These are phyloP conservation scores for Enteromius treurensis DNA, from an alignment of 2,797 vertebrate genomes.

Conservation along the genomic window DNA sequence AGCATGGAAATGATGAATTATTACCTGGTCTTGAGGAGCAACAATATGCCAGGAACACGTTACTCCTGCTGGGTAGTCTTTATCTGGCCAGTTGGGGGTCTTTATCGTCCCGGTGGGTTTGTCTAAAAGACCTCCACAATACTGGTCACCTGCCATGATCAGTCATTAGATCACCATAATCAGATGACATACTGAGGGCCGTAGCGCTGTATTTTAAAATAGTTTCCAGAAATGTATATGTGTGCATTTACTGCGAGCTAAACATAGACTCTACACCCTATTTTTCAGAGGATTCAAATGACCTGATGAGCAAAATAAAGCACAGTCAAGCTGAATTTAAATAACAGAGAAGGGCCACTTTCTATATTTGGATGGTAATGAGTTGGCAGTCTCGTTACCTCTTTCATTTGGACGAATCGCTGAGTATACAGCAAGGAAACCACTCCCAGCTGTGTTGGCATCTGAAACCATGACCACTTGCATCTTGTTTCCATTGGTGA, in stretches of 20 bases:
- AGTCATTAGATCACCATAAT: not conserved
- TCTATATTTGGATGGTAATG: constrained; percentile 48
- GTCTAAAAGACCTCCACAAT: constrained; percentile 85
- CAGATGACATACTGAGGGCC: not conserved
- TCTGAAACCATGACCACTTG: constrained; percentile 87
- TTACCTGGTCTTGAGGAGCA: constrained; percentile 84
- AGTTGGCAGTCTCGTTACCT: constrained; percentile 71
- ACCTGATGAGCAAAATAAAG: constrained; percentile 15
- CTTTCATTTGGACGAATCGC: constrained; percentile 81
- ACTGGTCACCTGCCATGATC: constrained; percentile 76
- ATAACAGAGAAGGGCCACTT: constrained; percentile 20
- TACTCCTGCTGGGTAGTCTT: constrained; percentile 85
- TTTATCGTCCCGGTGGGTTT: constrained; percentile 82
- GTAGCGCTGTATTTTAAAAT: not conserved
- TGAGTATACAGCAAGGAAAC: constrained; percentile 84
- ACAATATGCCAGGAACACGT: constrained; percentile 86
- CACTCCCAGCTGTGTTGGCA: constrained; percentile 85
- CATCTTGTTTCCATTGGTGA: constrained; percentile 85
- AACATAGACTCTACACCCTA: not conserved
- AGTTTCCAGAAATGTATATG: not conserved
- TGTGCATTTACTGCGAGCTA: not conserved
- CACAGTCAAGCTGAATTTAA: constrained; percentile 2
- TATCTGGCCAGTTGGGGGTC: constrained; percentile 87
- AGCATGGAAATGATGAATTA: not conserved
- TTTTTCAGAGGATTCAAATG: not conserved